These are phyloP conservation scores for Brachyptera risi DNA, from an alignment of 2,888 invertebrate genomes.

Conservation along the genomic window DNA sequence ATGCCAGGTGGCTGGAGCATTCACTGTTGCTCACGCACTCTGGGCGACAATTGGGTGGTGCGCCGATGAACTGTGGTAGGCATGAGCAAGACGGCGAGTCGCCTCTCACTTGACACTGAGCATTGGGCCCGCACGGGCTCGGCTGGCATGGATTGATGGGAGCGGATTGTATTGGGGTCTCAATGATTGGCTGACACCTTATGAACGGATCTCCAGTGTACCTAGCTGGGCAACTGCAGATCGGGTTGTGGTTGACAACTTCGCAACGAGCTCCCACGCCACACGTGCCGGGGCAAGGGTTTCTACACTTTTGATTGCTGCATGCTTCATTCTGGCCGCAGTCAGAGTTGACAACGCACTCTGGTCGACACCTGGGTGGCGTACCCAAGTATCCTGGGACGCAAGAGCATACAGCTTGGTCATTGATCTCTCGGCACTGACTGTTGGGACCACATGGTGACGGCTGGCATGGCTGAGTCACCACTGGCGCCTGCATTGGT, in stretches of 20 bases:
- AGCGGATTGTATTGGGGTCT: conserved; percentile 25
- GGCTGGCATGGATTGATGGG: conserved; percentile 39
- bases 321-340: conserved; percentile 55
- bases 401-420: conserved; percentile 48
- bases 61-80: conserved; percentile 40
- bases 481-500: conserved; percentile 43
- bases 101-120: conserved; percentile 39
- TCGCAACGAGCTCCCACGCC: conserved; percentile 55
- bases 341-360: conserved; percentile 47
- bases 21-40: conserved; percentile 59
- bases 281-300: conserved; percentile 57
- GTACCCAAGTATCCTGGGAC: conserved; percentile 45
- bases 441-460: conserved; percentile 52
- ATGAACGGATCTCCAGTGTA: conserved; percentile 60
- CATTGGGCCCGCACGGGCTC: conserved; percentile 41
- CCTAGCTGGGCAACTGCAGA: conserved; percentile 57
- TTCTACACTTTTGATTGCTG: conserved; percentile 60
- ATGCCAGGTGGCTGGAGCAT: conserved; percentile 47
- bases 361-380: conserved; percentile 48
- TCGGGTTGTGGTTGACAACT: conserved; percentile 63
- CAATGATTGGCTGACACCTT: conserved; percentile 37
- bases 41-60: conserved; percentile 40
- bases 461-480: conserved; percentile 44
- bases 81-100: conserved; percentile 43
- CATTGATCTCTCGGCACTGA: conserved; percentile 46